Evolutionary conservation across 2,888 invertebrate species (phyloP).

Genomic region (Drosophila buzzatii): DNA sequence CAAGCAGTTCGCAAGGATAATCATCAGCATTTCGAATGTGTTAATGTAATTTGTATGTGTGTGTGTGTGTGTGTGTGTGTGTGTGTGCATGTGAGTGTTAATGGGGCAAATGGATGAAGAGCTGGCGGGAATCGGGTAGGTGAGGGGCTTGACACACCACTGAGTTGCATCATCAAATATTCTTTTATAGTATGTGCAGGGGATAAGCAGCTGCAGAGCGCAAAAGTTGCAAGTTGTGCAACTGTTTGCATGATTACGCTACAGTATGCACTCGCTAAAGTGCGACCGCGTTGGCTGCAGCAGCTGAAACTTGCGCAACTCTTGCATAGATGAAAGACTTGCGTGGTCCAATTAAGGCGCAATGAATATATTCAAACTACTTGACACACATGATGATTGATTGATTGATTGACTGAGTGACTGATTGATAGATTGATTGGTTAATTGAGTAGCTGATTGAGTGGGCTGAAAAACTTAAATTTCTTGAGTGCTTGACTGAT

Average conservation of each 20-base stretch:
- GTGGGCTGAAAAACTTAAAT: no score
- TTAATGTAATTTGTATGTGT: constrained; percentile 53
- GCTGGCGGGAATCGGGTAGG: background rate
- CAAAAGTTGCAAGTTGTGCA: constrained; percentile 38
- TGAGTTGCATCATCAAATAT: constrained; percentile 53
- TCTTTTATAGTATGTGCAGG: constrained; percentile 49
- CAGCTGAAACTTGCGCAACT: no score
- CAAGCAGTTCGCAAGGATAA: constrained; percentile 53
- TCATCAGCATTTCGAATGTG: constrained; percentile 69
- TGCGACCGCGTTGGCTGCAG: background rate
- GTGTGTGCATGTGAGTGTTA: constrained; percentile 33
- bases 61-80: background rate
- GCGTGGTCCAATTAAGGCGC: background rate
- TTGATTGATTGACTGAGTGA: background rate
- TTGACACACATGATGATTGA: background rate
- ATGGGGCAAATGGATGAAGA: constrained; percentile 25
- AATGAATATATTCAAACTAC: no score
- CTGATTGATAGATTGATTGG: background rate
- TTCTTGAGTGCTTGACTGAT: no score
- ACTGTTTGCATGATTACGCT: constrained; percentile 25
- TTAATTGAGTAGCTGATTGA: background rate
- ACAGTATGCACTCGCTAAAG: constrained; percentile 26
- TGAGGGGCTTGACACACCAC: constrained; percentile 4
- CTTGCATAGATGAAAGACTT: background rate
- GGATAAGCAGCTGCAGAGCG: constrained; percentile 29